Evolutionary conservation across 2,888 invertebrate genomes (phyloP).

Genomic region (Crepidodera aurea): DNA sequence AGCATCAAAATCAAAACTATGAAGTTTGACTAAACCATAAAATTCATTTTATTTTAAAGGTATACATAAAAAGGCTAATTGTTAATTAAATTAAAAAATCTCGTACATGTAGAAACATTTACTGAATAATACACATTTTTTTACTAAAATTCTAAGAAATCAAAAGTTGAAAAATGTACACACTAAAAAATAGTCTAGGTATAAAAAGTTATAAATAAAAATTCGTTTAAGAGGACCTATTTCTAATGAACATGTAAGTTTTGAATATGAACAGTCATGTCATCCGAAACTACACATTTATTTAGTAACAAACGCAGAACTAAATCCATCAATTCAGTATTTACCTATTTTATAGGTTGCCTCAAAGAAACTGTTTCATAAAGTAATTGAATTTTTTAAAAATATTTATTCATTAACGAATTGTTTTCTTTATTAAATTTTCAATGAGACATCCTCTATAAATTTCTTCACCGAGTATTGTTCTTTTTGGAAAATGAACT

Average conservation of each 20-base stretch:
- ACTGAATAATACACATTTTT: constrained; percentile 31
- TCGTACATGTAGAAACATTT: constrained; percentile 5
- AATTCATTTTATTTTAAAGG: too few relatives aligned
- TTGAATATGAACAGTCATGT: constrained; percentile 28
- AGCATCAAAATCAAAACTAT: too few relatives aligned
- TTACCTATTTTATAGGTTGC: neutral
- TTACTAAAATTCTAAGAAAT: constrained; percentile 30
- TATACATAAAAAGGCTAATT: too few relatives aligned
- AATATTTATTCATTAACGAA: too few relatives aligned
- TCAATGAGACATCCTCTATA: neutral
- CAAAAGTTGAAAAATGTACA: constrained; percentile 34
- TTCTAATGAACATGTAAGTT: constrained; percentile 27
- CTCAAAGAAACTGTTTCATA: neutral
- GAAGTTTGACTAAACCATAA: too few relatives aligned
- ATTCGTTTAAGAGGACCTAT: constrained; percentile 25
- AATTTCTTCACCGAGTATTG: constrained; percentile 1
- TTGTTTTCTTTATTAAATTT: neutral
- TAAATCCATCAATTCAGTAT: constrained; percentile 4
- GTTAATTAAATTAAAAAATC: too few relatives aligned
- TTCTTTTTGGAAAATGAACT: neutral
- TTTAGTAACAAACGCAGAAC: constrained; percentile 9
- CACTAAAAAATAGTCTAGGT: constrained; percentile 32
- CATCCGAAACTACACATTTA: constrained; percentile 24
- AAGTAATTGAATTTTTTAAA: too few relatives aligned
- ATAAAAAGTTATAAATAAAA: constrained; percentile 34